Percentiles rank a stretch among this genome's conserved stretches.
Conservation (phyloP, 1,140 invertebrate species). For the Colletes latitarsis region DNA sequence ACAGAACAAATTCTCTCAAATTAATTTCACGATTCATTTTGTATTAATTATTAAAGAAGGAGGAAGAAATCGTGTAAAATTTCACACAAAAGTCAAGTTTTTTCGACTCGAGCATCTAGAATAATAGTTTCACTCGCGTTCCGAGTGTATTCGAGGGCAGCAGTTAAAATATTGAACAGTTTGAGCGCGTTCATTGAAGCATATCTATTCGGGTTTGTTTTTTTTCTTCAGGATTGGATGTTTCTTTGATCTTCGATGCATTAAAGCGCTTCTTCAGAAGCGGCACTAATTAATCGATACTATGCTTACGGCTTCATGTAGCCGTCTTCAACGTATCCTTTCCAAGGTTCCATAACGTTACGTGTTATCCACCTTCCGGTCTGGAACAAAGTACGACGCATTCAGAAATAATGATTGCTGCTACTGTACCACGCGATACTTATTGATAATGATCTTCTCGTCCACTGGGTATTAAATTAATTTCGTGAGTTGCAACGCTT, state of each 20-base stretch:
- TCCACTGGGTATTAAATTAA: constrained; percentile 12
- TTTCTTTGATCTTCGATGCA: neutral
- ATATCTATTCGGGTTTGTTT: neutral
- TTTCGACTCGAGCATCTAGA: no score
- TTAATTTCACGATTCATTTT: no score
- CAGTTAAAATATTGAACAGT: neutral
- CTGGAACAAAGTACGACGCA: constrained; percentile 9
- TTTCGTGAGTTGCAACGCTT: neutral
- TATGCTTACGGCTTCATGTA: neutral
- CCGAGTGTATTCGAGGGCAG: no score
- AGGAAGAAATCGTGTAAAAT: no score
- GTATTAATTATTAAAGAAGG: no score
- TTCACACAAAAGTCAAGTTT: no score
- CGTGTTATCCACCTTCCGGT: constrained; percentile 14
- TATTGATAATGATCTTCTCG: constrained; percentile 10
- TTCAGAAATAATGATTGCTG: constrained; percentile 10
- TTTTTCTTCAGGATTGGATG: neutral
- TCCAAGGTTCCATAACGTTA: neutral
- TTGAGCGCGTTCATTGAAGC: no score
- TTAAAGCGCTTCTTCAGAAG: neutral
- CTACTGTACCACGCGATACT: neutral
- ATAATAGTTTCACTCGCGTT: no score
- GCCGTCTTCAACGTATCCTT: neutral
- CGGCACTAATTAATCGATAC: constrained; percentile 42
- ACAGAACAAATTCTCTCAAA: no score